phyloP scores from a whole-genome alignment of 1,140 invertebrate species.

The Brachionus calyciflorus region DNA sequence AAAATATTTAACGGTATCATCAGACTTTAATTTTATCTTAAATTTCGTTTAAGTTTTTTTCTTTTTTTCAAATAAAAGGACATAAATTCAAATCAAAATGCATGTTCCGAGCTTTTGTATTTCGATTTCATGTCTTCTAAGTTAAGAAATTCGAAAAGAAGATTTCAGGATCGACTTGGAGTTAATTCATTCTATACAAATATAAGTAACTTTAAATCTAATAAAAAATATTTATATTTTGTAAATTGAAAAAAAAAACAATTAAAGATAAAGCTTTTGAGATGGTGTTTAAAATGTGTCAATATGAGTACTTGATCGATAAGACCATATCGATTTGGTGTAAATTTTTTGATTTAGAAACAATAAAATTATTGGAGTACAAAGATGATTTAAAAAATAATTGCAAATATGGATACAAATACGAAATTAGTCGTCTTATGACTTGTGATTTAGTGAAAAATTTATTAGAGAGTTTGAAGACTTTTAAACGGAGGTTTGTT shows the following conservation, averaged over 20 bases:
- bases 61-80: background rate
- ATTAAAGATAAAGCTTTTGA: slow-evolving; percentile 45
- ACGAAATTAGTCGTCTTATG: slow-evolving; percentile 18
- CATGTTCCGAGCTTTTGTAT: background rate
- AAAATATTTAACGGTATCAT: background rate
- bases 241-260: too few relatives aligned
- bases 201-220: background rate
- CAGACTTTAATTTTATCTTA: too few relatives aligned
- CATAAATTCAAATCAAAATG: background rate
- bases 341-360: slow-evolving; percentile 35
- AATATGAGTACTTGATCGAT: slow-evolving; percentile 37
- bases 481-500: background rate
- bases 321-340: slow-evolving; percentile 23
- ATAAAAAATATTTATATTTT: too few relatives aligned
- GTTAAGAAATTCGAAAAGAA: background rate
- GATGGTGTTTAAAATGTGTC: background rate
- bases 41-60: too few relatives aligned
- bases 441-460: slow-evolving; percentile 38
- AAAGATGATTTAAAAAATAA: slow-evolving; percentile 14
- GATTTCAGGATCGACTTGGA: background rate
- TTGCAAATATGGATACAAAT: slow-evolving; percentile 39
- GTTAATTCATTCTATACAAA: background rate
- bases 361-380: slow-evolving; percentile 13
- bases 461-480: slow-evolving; percentile 11
- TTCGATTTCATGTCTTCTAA: background rate